Evolutionary conservation across 1,140 invertebrate species (phyloP).

Genomic region (Formica exsecta): DNA sequence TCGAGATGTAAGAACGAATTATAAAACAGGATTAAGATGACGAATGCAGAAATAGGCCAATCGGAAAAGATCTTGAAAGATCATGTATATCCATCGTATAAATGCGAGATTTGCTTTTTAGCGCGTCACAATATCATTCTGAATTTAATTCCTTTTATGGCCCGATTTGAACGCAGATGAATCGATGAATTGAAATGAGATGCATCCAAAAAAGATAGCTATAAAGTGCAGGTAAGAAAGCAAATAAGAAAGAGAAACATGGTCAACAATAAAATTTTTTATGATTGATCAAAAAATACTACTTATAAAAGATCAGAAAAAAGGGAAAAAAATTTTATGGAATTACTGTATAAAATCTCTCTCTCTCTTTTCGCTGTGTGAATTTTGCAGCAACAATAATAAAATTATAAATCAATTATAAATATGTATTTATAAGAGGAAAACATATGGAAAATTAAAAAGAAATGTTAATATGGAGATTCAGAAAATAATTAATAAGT

Average conservation of each 20-base stretch:
- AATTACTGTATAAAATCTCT: too few species aligned
- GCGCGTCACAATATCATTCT: background rate
- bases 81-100: background rate
- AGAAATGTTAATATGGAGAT: background rate
- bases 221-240: too few species aligned
- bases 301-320: too few species aligned
- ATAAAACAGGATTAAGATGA: background rate
- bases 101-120: constrained; percentile 8
- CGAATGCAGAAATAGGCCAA: background rate
- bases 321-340: too few species aligned
- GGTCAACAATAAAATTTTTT: too few species aligned
- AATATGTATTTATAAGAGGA: background rate
- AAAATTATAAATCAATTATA: too few species aligned
- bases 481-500: background rate
- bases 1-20: background rate
- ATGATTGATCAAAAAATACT: too few species aligned
- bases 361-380: too few species aligned
- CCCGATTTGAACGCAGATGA: background rate
- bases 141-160: constrained; percentile 58
- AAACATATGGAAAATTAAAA: background rate
- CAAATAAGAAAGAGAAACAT: too few species aligned
- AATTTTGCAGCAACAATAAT: too few species aligned
- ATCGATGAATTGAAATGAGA: background rate
- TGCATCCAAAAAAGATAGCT: too few species aligned
- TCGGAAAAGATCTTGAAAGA: background rate